Evolutionary conservation across 2,888 invertebrate species (phyloP), one percentile per base, ranked within the genome.

Genomic region (Dugesia japonica): DNA sequence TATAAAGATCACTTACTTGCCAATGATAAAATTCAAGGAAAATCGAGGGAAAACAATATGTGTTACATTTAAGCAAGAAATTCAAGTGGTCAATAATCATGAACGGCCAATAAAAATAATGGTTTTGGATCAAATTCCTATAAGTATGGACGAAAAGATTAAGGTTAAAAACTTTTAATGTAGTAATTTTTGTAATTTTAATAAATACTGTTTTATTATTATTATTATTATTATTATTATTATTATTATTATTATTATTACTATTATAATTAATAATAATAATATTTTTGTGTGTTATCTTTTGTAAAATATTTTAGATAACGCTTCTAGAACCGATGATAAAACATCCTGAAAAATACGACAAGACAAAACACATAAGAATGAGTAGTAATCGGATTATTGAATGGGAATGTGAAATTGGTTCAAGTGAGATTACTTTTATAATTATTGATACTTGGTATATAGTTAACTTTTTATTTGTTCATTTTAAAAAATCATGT

Each of bases 131-230:
- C 83, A 83, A 74, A 81, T 86, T 56, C 85, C 85, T 1, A 81
- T 81, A 28, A 82, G 82, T 28, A 80, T 80, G 17, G 85, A 85
- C 77, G 85, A 86, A 17, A 84, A 85, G 79, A 83, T 85, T 71
- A 85, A 85, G 82, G 85, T 85, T 15, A n/a, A n/a, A n/a, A n/a
- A n/a, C n/a, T n/a, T n/a, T n/a, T n/a, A n/a, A n/a, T n/a, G n/a
- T n/a, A n/a, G n/a, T n/a, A n/a, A n/a, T n/a, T n/a, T n/a, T n/a
- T n/a, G n/a, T n/a, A n/a, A n/a, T n/a, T n/a, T n/a, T n/a, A n/a
- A n/a, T n/a, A n/a, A n/a, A n/a, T n/a, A n/a, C n/a, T n/a, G n/a
- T n/a, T n/a, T n/a, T n/a, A n/a, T n/a, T n/a, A n/a, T n/a, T n/a
- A n/a, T n/a, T n/a, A n/a, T n/a, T n/a, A n/a, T n/a, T n/a, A n/a